Evolutionary conservation across 1,140 invertebrate genomes (phyloP).

Genomic region (Eupristina koningsbergeri): DNA sequence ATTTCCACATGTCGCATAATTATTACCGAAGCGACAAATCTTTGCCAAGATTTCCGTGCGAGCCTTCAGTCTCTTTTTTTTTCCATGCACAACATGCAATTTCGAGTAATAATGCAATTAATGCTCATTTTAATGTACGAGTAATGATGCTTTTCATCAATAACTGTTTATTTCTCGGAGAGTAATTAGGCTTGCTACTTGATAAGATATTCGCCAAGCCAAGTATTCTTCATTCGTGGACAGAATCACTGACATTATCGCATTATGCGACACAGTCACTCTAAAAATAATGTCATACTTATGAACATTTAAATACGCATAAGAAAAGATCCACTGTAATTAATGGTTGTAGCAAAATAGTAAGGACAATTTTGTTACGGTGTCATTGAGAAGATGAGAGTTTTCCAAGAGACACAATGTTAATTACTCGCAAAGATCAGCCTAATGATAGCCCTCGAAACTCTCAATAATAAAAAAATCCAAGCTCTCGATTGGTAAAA

Average conservation of each 20-base stretch:
- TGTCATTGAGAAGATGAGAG: not conserved
- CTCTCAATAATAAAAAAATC: not conserved
- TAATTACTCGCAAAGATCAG: not conserved
- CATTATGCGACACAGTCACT: not conserved
- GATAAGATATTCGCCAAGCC: no score
- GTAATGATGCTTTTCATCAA: no score
- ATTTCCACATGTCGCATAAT: slow-evolving; percentile 8
- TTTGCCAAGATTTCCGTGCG: not conserved
- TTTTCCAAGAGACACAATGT: not conserved
- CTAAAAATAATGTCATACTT: not conserved
- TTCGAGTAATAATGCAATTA: no score
- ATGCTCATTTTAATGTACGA: no score
- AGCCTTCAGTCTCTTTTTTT: no score
- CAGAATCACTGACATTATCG: not conserved
- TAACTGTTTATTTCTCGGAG: no score
- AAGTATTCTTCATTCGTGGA: no score
- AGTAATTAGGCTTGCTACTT: no score
- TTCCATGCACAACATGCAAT: no score
- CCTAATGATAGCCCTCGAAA: not conserved
- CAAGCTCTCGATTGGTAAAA: not conserved
- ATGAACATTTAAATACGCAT: not conserved
- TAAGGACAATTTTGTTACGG: not conserved
- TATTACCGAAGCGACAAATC: not conserved
- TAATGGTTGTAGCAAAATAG: not conserved
- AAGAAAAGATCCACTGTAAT: not conserved